Evolutionary conservation across 2,797 vertebrate genomes (phyloP).

Genomic region (Ambastaia sidthimunki): DNA sequence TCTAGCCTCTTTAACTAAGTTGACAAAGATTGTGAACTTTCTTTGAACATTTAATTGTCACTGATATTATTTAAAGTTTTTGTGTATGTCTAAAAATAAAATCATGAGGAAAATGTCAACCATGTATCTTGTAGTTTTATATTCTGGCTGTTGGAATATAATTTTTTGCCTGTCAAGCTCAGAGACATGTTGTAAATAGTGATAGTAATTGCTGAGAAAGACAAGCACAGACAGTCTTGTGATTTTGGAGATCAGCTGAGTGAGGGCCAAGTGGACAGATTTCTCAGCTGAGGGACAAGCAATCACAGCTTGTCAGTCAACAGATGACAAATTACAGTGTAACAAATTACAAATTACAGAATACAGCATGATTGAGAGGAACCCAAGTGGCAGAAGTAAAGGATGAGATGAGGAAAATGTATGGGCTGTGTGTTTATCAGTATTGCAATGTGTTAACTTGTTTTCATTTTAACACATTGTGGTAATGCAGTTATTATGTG

Average conservation of each 20-base stretch:
- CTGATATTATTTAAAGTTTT: slow-evolving; percentile 25
- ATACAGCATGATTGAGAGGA: slow-evolving; percentile 7
- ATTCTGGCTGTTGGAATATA: slow-evolving; percentile 52
- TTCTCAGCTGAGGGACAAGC: slow-evolving; percentile 40
- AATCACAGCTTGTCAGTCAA: slow-evolving; percentile 27
- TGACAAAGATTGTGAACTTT: slow-evolving; percentile 24
- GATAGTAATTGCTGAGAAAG: slow-evolving; percentile 52
- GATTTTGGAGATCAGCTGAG: slow-evolving; percentile 23
- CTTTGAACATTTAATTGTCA: slow-evolving; percentile 37
- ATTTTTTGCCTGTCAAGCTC: slow-evolving; percentile 39
- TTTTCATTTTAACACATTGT: neutral
- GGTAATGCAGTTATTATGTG: neutral
- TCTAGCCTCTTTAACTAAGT: slow-evolving; percentile 26
- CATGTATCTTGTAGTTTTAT: slow-evolving; percentile 53
- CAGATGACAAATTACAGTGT: slow-evolving; percentile 16
- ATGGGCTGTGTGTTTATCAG: slow-evolving; percentile 5
- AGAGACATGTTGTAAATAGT: slow-evolving; percentile 60
- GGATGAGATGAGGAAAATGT: neutral
- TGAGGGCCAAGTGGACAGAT: slow-evolving; percentile 55
- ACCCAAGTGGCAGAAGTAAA: slow-evolving; percentile 23
- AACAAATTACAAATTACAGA: too few relatives aligned
- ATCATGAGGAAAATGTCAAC: slow-evolving; percentile 37
- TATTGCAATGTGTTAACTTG: neutral
- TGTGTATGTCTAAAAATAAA: slow-evolving; percentile 25
- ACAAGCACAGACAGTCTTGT: neutral